Conservation (phyloP, 2,888 invertebrate genomes). For the Mimas tiliae region DNA sequence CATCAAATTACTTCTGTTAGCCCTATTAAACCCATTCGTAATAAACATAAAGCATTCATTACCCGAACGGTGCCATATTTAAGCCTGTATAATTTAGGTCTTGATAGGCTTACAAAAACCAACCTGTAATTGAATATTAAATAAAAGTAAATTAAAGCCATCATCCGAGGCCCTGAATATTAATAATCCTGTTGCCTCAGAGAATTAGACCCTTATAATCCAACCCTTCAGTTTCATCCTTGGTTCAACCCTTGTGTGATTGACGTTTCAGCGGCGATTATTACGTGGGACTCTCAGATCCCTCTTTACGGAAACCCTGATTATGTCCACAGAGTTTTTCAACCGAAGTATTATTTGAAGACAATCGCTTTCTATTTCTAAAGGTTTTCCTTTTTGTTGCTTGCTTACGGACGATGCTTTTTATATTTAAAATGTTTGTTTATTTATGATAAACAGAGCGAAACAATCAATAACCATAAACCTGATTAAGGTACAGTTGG, state of each 20-base stretch:
- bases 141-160: slow-evolving; percentile 71
- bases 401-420: not conserved
- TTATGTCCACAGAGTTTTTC: slow-evolving; percentile 52
- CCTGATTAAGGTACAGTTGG: too few species aligned
- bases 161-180: slow-evolving; percentile 68
- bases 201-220: slow-evolving; percentile 81
- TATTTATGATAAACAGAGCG: not conserved
- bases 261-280: slow-evolving; percentile 73
- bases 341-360: slow-evolving; percentile 39
- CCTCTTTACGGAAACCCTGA: slow-evolving; percentile 53
- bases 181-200: slow-evolving; percentile 71
- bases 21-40: slow-evolving; percentile 28
- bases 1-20: slow-evolving; percentile 42
- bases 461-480: not conserved
- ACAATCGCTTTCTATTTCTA: slow-evolving; percentile 33
- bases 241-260: slow-evolving; percentile 70
- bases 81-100: slow-evolving; percentile 43
- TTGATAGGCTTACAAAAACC: slow-evolving; percentile 49
- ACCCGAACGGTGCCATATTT: slow-evolving; percentile 1
- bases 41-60: slow-evolving; percentile 18
- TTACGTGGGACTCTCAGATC: slow-evolving; percentile 56
- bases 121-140: slow-evolving; percentile 64
- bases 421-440: not conserved
- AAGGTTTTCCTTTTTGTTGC: slow-evolving; percentile 16
- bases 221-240: slow-evolving; percentile 76